A percentile compares a stretch with the other conserved stretches of the same genome.
Evolutionary conservation across 2,113 vertebrate genomes (phyloP).

Genomic region (Brienomyrus longianalis): DNA sequence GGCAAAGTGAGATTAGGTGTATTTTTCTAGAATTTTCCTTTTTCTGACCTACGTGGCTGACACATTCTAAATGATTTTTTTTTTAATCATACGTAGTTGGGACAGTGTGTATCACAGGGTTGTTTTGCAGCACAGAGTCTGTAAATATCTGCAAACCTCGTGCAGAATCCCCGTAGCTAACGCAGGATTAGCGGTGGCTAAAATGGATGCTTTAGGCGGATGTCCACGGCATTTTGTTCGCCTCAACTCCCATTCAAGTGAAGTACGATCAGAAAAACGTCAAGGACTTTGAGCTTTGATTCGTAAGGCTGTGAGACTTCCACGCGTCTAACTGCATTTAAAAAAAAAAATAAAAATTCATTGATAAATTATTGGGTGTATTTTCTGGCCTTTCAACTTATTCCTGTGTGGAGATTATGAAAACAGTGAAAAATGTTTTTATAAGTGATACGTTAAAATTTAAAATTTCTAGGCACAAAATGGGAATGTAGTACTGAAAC

Average conservation of each 20-base stretch:
- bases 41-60: not conserved
- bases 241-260: not conserved
- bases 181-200: not conserved
- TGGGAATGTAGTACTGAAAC: not conserved
- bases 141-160: not conserved
- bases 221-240: not conserved
- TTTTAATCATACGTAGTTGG: not conserved
- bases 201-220: not conserved
- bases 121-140: not conserved
- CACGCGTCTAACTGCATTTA: not conserved
- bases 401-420: not conserved
- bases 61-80: not conserved
- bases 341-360: not conserved
- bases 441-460: not conserved
- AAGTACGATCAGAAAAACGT: not conserved
- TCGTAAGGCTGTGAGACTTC: not conserved
- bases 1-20: not conserved
- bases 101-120: not conserved
- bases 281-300: not conserved
- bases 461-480: not conserved
- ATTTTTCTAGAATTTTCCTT: not conserved
- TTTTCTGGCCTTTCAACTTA: not conserved
- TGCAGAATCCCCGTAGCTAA: not conserved
- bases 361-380: not conserved
- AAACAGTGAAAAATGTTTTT: not conserved